phyloP scores from a whole-genome alignment of 2,113 vertebrate species.

The Oenanthe melanoleuca region DNA sequence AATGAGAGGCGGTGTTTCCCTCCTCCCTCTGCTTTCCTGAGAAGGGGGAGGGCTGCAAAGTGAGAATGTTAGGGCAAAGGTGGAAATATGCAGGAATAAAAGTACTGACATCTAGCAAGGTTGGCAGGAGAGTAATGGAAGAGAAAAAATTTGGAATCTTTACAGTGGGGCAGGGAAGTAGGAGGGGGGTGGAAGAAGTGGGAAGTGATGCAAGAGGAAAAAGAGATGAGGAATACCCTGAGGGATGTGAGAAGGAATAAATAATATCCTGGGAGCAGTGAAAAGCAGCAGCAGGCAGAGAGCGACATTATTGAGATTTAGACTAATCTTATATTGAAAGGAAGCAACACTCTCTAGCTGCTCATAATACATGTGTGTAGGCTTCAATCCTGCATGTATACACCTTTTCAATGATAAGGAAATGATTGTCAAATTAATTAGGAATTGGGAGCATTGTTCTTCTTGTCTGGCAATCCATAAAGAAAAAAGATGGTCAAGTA shows the following conservation, averaged over 20 bases:
- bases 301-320: rapidly evolving
- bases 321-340: not conserved
- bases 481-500: not conserved
- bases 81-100: not conserved
- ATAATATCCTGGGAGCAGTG: not conserved
- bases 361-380: not conserved
- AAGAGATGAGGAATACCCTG: not conserved
- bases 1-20: not conserved
- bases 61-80: not conserved
- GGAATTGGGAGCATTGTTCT: not conserved
- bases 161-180: not conserved
- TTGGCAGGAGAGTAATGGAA: not conserved
- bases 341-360: not conserved
- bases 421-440: constrained; percentile 15
- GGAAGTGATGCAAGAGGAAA: not conserved
- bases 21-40: not conserved
- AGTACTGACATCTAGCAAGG: not conserved
- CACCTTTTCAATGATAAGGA: not conserved
- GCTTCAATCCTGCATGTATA: not conserved
- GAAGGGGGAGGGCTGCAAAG: not conserved
- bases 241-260: not conserved
- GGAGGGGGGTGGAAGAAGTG: not conserved
- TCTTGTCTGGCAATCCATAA: not conserved
- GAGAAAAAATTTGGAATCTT: not conserved
- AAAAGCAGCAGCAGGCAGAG: not conserved